A percentile compares a stretch with the other conserved stretches of the same genome.
Evolutionary conservation across 2,888 invertebrate genomes (phyloP).

Genomic region (Arrhopalites spinosus): DNA sequence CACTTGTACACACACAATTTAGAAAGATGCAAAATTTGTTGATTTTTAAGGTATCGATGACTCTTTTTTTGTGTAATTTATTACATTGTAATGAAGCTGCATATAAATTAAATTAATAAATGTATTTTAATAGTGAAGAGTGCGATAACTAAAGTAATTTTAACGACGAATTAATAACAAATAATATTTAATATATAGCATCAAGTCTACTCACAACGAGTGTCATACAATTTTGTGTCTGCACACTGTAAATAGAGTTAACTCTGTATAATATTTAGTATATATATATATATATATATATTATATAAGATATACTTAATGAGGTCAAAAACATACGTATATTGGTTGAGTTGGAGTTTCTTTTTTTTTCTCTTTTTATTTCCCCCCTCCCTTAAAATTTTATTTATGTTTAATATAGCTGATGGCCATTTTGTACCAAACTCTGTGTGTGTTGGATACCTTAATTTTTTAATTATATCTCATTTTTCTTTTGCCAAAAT

Average conservation of each 20-base stretch:
- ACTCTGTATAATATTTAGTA: slow-evolving; percentile 1
- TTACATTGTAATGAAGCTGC: background rate
- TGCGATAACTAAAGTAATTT: background rate
- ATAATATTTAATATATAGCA: slow-evolving; percentile 12
- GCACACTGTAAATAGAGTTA: background rate
- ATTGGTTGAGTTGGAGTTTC: slow-evolving; percentile 44
- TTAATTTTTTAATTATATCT: background rate
- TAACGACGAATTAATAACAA: background rate
- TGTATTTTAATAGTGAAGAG: background rate
- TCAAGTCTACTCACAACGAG: background rate
- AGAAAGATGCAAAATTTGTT: too few species aligned
- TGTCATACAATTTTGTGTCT: background rate
- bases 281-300: background rate
- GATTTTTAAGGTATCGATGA: too few species aligned
- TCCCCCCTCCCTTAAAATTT: background rate
- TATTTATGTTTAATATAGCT: slow-evolving; percentile 10
- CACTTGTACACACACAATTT: too few species aligned
- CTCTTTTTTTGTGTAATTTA: too few species aligned
- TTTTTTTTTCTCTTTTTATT: background rate
- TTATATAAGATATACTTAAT: slow-evolving; percentile 24
- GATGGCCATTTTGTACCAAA: slow-evolving; percentile 27
- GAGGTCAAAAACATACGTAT: slow-evolving; percentile 51
- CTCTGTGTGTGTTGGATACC: slow-evolving; percentile 17
- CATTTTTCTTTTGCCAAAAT: slow-evolving; percentile 1
- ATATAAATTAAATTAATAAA: slow-evolving; percentile 3